phyloP scores from a whole-genome alignment of 2,888 invertebrate species.

The Ormyrus labotus region DNA sequence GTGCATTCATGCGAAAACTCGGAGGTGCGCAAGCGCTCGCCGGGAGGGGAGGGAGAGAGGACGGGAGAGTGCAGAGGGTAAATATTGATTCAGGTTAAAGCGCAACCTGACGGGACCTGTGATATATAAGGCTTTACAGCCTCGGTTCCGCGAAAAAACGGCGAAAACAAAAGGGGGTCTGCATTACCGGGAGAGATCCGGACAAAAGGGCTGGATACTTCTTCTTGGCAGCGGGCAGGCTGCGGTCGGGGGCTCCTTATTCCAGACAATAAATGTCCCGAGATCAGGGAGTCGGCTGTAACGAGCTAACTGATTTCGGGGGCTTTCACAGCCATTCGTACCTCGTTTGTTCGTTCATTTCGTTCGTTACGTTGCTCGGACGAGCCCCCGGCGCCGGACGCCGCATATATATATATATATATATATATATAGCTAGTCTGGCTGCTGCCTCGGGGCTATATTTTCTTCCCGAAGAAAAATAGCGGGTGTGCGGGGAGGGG shows the following conservation, averaged over 20 bases:
- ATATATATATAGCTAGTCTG: background rate
- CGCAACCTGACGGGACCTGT: slow-evolving; percentile 60
- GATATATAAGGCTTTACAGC: slow-evolving; percentile 8
- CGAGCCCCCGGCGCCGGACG: background rate
- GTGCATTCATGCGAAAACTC: background rate
- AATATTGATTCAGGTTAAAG: slow-evolving; percentile 63
- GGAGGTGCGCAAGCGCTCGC: background rate
- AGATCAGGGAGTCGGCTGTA: slow-evolving; percentile 29
- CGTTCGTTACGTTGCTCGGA: slow-evolving; percentile 31
- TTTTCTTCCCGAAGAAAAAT: slow-evolving; percentile 2
- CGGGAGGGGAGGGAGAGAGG: background rate
- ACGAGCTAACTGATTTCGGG: slow-evolving; percentile 49
- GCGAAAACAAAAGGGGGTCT: slow-evolving; percentile 14
- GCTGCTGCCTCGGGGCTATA: background rate
- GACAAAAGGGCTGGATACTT: slow-evolving; percentile 3
- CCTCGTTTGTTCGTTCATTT: slow-evolving; percentile 48
- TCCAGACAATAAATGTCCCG: slow-evolving; percentile 47
- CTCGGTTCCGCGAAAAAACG: slow-evolving; percentile 3
- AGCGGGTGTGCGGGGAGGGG: background rate
- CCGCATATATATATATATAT: background rate
- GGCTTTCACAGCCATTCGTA: slow-evolving; percentile 35
- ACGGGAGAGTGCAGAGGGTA: slow-evolving; percentile 21
- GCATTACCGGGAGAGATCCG: background rate
- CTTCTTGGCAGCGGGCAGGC: background rate
- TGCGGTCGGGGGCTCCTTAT: slow-evolving; percentile 30